Base-by-base conservation (phyloP, 2,888 invertebrate genomes). In the Agrochola litura region DNA sequence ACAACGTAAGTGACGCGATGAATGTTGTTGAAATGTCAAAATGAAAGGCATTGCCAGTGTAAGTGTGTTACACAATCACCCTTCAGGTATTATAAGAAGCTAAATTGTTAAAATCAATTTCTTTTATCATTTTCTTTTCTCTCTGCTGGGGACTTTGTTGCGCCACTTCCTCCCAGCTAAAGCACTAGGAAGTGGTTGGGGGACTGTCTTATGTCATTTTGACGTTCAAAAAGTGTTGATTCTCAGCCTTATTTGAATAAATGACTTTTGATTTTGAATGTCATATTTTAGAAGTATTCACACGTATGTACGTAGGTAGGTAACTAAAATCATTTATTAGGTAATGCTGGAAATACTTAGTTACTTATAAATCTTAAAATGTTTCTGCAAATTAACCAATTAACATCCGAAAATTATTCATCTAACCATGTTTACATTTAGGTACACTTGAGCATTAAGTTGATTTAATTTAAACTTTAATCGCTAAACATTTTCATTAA, bases 401-500 rank as follows among this genome's bases (percentile, higher is more conserved):
- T 14, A 46, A 46, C 14, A 73, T 14, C 19, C 41, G 14, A 52
- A 67, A 81, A 81, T 56, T 9, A 74, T 63, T 37, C 56, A 73
- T 25, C 22, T 56, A n/a, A 60, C 30, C 5, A 14, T 77, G 65
- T 54, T 67, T 49, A 68, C 65, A 76, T 64, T 54, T 16, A 19
- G 25, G n/a, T 30, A 30, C 30, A 69, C 43, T 56, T 37, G 46
- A 60, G 1, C 37, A 37, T 41, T 49, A 58, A 69, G 19, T 60
- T 30, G 19, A 65, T 71, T 37, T 67, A 78, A 77, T 75, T 73
- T 19, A 25, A 69, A 79, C 56, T 76, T 77, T 46, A 69, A 60
- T 63, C 49, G 12, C 25, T 76, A 60, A 67, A 68, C 63, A 77
- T 72, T 70, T 41, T 14, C 73, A 83, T 85, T 54, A 65, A 73